Conservation (phyloP, 1,140 invertebrate species). For the Drosophila sulfurigaster region DNA sequence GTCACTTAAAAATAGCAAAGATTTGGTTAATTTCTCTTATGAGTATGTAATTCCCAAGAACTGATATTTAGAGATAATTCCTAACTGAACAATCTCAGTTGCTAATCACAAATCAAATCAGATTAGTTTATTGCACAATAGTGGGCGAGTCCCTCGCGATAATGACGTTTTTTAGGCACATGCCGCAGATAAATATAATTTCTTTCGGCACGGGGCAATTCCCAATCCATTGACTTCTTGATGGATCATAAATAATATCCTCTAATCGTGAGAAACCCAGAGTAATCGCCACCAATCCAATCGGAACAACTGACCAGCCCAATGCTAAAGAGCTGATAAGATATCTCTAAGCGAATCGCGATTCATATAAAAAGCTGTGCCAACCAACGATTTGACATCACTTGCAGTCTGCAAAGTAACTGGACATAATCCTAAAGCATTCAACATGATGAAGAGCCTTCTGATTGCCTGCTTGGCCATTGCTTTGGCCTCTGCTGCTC, state of each 20-base stretch:
- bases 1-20: no score
- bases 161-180: background rate
- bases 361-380: background rate
- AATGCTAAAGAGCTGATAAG: background rate
- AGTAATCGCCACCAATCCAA: background rate
- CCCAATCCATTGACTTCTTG: constrained; percentile 7
- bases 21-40: no score
- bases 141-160: background rate
- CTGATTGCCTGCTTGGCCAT: constrained; percentile 2
- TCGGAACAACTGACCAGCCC: background rate
- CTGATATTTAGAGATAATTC: no score
- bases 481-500: background rate
- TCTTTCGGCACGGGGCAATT: background rate
- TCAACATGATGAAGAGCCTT: background rate
- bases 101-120: constrained; percentile 1
- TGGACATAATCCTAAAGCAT: background rate
- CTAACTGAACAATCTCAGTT: background rate
- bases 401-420: background rate
- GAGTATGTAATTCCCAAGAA: no score
- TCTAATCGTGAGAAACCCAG: constrained; percentile 9
- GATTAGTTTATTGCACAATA: background rate
- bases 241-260: background rate
- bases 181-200: background rate
- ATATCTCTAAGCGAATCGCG: background rate
- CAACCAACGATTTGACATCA: background rate